These are phyloP conservation scores for Aproaerema taeniolella DNA, from an alignment of 2,888 invertebrate genomes.

Conservation along the genomic window DNA sequence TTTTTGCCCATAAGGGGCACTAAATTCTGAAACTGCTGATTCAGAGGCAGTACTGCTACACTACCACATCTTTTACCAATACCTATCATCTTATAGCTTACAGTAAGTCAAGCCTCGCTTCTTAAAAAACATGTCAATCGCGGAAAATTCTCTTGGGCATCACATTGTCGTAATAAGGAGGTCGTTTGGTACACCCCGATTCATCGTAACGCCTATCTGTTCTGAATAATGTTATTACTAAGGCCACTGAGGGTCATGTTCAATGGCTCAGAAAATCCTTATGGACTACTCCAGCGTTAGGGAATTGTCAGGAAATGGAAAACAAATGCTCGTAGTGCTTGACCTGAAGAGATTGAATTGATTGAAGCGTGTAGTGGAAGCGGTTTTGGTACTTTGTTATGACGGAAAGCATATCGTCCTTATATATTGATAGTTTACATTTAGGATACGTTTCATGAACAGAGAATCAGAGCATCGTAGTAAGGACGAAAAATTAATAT, in stretches of 20 bases:
- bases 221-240: constrained; percentile 46
- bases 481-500: too few relatives aligned
- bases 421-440: not conserved
- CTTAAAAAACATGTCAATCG: too few relatives aligned
- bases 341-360: constrained; percentile 22
- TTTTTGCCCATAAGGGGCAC: too few relatives aligned
- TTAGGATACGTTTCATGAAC: too few relatives aligned
- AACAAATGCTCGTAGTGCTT: constrained; percentile 38
- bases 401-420: not conserved
- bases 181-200: constrained; percentile 5
- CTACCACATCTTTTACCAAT: too few relatives aligned
- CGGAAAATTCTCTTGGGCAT: too few relatives aligned
- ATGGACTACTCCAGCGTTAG: constrained; percentile 35
- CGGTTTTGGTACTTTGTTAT: not conserved
- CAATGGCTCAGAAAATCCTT: constrained; percentile 53
- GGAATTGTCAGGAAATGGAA: constrained; percentile 35
- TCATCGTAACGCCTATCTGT: constrained; percentile 29
- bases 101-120: too few relatives aligned
- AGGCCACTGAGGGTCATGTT: constrained; percentile 43
- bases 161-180: constrained; percentile 4
- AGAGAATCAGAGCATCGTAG: too few relatives aligned
- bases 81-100: too few relatives aligned
- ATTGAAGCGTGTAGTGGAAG: not conserved
- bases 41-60: too few relatives aligned
- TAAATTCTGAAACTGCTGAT: too few relatives aligned